A percentile compares a stretch with the other conserved stretches of the same genome.
Conservation (phyloP, 2,888 invertebrate genomes). For the Tubulanus polymorphus region DNA sequence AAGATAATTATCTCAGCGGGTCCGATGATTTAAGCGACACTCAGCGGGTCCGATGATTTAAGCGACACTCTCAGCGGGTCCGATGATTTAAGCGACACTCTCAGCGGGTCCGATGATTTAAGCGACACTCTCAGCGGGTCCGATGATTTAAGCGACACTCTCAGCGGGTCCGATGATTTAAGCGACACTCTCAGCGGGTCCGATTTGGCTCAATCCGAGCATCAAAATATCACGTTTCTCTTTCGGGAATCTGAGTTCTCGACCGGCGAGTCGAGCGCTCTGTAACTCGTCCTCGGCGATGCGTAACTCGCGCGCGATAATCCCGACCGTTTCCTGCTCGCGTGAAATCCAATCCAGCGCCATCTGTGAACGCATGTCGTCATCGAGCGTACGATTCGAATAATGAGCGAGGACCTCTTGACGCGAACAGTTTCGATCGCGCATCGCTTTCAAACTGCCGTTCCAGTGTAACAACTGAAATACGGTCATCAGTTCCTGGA, state of each 20-base stretch:
- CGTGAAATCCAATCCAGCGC: constrained; percentile 88
- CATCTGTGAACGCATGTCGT: constrained; percentile 90
- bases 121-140: too few species aligned
- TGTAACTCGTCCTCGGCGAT: constrained; percentile 83
- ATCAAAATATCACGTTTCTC: constrained; percentile 92
- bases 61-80: constrained; percentile 42
- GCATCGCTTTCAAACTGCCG: constrained; percentile 91
- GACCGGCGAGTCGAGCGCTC: constrained; percentile 78
- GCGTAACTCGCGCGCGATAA: constrained; percentile 75
- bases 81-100: too few species aligned
- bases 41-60: too few species aligned
- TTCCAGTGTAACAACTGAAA: constrained; percentile 95
- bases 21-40: constrained; percentile 36
- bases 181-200: constrained; percentile 40
- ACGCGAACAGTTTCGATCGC: constrained; percentile 88
- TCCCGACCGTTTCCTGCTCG: constrained; percentile 65
- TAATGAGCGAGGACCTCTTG: constrained; percentile 88
- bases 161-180: too few species aligned
- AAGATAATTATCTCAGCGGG: too few species aligned
- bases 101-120: too few species aligned
- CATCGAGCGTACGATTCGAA: constrained; percentile 85
- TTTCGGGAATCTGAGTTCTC: constrained; percentile 88
- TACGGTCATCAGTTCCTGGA: constrained; percentile 96
- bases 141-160: too few species aligned
- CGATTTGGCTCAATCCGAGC: constrained; percentile 79